These are phyloP conservation scores for Lanius ludovicianus DNA, from an alignment of 2,113 vertebrate species.

Conservation along the genomic window DNA sequence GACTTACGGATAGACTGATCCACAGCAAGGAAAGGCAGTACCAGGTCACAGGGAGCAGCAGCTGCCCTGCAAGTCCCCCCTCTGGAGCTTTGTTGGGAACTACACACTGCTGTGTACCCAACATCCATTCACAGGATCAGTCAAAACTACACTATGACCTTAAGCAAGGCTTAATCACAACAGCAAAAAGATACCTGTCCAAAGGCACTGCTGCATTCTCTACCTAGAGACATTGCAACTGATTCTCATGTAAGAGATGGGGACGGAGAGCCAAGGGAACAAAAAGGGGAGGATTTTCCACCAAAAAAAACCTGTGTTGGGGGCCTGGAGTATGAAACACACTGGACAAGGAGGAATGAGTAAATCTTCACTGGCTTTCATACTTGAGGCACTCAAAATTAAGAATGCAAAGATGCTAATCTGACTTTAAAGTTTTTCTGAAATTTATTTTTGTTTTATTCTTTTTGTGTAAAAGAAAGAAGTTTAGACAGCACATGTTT, in stretches of 20 bases:
- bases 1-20: not conserved
- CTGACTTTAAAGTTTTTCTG: not conserved
- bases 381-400: not conserved
- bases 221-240: fast-evolving
- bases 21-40: not conserved
- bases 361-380: not conserved
- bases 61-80: not conserved
- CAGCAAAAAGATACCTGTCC: not conserved
- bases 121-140: not conserved
- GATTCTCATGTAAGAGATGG: not conserved
- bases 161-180: not conserved
- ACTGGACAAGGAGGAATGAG: not conserved
- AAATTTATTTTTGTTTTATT: not conserved
- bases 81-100: not conserved
- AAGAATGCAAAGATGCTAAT: not conserved
- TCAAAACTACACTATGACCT: not conserved
- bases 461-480: not conserved
- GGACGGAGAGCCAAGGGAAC: not conserved
- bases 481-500: not conserved
- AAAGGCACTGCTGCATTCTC: not conserved
- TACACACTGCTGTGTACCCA: not conserved
- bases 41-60: not conserved
- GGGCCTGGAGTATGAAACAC: not conserved
- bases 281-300: not conserved
- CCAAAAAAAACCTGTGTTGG: not conserved